These are phyloP conservation scores for Camptogramma bilineatum DNA, from an alignment of 2,888 invertebrate genomes.

Conservation along the genomic window DNA sequence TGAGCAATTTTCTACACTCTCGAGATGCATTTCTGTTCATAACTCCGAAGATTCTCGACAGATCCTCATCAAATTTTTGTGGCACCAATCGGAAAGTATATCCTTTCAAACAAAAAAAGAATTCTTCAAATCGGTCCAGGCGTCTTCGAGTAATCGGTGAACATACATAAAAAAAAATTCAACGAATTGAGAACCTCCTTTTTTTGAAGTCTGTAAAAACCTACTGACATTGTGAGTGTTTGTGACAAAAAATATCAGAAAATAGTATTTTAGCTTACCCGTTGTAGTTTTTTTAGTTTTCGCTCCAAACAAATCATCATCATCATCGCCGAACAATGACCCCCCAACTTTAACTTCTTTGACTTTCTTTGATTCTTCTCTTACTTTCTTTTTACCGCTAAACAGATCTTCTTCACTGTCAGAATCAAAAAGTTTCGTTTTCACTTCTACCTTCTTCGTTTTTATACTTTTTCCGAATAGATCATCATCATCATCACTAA, in stretches of 20 bases:
- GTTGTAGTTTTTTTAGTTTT: conserved; percentile 48
- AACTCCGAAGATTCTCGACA: too few species aligned
- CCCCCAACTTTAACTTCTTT: conserved; percentile 49
- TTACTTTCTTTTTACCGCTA: conserved; percentile 45
- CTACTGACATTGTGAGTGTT: too few species aligned
- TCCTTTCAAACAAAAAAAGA: too few species aligned
- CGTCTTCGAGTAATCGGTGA: too few species aligned
- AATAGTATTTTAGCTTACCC: background rate
- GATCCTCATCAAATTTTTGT: too few species aligned
- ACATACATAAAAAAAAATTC: too few species aligned
- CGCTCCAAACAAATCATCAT: conserved; percentile 68
- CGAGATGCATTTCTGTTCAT: too few species aligned
- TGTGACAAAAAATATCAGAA: background rate
- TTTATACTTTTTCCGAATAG: conserved; percentile 54
- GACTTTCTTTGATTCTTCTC: conserved; percentile 30
- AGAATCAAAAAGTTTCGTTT: conserved; percentile 63
- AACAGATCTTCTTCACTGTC: conserved; percentile 74
- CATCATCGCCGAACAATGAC: conserved; percentile 71
- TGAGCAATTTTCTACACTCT: too few species aligned
- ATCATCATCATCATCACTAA: conserved; percentile 67
- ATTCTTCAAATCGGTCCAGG: too few species aligned
- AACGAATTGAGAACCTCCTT: too few species aligned
- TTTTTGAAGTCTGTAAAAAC: too few species aligned
- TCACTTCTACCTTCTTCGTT: conserved; percentile 47
- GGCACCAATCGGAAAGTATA: too few species aligned